Conservation (phyloP, 2,888 invertebrate genomes). For the Eueremaeus valkanovi region DNA sequence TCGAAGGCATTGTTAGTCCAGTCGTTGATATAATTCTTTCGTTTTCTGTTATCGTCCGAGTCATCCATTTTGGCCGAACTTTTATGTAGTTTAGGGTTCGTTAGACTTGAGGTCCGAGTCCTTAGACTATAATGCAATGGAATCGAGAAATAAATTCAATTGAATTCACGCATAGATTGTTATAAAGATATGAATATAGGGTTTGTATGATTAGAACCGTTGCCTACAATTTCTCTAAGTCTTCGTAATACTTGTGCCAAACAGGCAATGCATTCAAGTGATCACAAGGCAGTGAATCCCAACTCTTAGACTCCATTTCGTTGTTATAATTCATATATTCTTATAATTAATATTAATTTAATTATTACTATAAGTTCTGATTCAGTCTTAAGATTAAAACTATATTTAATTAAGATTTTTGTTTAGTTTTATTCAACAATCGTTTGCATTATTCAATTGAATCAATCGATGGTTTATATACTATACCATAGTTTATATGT, state of each 20-base stretch:
- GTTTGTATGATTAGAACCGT: too few species aligned
- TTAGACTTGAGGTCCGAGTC: too few species aligned
- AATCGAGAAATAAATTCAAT: not conserved
- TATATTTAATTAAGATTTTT: too few species aligned
- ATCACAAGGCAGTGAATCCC: not conserved
- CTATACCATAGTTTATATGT: too few species aligned
- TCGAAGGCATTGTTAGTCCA: slow-evolving; percentile 28
- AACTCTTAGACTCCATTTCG: not conserved
- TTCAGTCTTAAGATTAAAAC: too few species aligned
- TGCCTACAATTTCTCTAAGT: not conserved
- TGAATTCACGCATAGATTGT: not conserved
- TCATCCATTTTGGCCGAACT: slow-evolving; percentile 10
- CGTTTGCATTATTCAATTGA: too few species aligned
- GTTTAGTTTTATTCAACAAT: too few species aligned
- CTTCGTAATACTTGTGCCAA: not conserved
- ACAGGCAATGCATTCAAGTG: not conserved
- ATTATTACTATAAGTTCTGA: too few species aligned
- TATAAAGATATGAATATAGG: not conserved
- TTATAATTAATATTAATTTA: too few species aligned
- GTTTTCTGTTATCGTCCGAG: not conserved
- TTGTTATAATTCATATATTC: not conserved
- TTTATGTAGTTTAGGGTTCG: not conserved
- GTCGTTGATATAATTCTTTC: slow-evolving; percentile 11
- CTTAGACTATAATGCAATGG: not conserved
- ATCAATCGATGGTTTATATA: too few species aligned